Evolutionary conservation across 2,888 invertebrate genomes (phyloP), one percentile per base, ranked within the genome.

Genomic region (Salpingus planirostris): DNA sequence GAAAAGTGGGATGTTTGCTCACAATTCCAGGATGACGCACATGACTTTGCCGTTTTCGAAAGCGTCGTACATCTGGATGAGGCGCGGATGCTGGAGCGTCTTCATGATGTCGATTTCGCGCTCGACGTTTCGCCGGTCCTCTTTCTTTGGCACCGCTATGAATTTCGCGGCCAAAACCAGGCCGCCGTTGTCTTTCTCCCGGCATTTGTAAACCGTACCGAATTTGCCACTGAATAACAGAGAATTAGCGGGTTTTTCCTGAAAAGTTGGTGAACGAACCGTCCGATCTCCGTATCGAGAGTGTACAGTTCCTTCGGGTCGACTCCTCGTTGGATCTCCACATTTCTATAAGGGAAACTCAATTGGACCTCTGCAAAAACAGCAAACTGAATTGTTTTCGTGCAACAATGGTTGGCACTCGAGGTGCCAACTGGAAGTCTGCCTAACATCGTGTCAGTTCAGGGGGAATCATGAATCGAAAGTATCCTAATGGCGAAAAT

Each of bases 21-120:
- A 99, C 98, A 98, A 73, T 76, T 98, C 98, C 44, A 97, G 75
- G 46, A 98, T 84, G 52, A 99, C 89, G 67, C 93, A 91, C 81
- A 97, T 93, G 59, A 88, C 84, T 67, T 87, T 87, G 50, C 83
- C 81, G 67, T 82, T 83, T 66, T 95, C 95, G 65, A 91, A 96
- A 7, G 96, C 93, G 57, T 97, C 98, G 65, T 95, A 98, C 24
- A 99, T 76, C 65, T 97, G 97, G 53, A 97, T 89, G 28, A 99
- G 80, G 43, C 95, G 70, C 15, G 93, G 93, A 70, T 98, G 97
- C 54, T 93, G 86, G 33, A 98, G 74, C 44, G 80, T 71, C 58
- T 89, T 76, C 96, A 98, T 97, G 53, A 98, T 91, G 50, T 95
- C 93, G 38, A 98, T 87, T 64, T 97, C 97, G 31, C 95, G 74